phyloP scores from a whole-genome alignment of 1,140 invertebrate genomes.

The Sinonovacula constricta region DNA sequence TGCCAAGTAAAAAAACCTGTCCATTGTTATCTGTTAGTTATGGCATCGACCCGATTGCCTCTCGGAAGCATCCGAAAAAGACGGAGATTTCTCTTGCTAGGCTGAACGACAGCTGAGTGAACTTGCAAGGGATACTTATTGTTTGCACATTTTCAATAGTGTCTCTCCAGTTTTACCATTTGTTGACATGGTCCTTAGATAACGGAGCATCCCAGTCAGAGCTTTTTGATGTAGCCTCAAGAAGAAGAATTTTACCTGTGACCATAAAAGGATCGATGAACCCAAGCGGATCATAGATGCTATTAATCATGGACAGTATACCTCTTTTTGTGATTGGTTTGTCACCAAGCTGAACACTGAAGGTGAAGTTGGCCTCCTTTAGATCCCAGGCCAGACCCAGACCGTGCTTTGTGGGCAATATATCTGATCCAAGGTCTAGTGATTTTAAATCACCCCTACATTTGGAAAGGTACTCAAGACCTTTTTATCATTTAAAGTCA shows the following conservation, averaged over 20 bases:
- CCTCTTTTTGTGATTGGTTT: conserved; percentile 52
- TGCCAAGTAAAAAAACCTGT: too few relatives aligned
- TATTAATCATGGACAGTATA: conserved; percentile 40
- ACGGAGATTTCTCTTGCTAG: too few relatives aligned
- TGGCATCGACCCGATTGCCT: too few relatives aligned
- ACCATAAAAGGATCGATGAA: conserved; percentile 38
- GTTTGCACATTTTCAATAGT: not conserved
- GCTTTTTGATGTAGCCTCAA: conserved; percentile 8
- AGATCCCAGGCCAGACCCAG: conserved; percentile 45
- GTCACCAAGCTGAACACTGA: not conserved
- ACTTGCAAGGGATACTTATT: not conserved
- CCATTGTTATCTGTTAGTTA: too few relatives aligned
- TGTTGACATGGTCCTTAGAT: not conserved
- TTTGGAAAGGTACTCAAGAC: conserved; percentile 13
- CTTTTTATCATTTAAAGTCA: not conserved
- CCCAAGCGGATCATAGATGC: conserved; percentile 48
- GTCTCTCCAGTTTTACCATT: not conserved
- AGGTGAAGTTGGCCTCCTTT: conserved; percentile 26
- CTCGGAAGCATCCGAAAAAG: too few relatives aligned
- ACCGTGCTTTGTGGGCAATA: conserved; percentile 26
- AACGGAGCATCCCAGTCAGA: not conserved
- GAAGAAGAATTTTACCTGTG: conserved; percentile 37
- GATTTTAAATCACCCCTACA: conserved; percentile 15
- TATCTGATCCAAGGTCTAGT: conserved; percentile 25
- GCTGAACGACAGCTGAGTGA: too few relatives aligned